These are phyloP conservation scores for Hydriomena furcata DNA, from an alignment of 2,888 invertebrate genomes.

Conservation along the genomic window DNA sequence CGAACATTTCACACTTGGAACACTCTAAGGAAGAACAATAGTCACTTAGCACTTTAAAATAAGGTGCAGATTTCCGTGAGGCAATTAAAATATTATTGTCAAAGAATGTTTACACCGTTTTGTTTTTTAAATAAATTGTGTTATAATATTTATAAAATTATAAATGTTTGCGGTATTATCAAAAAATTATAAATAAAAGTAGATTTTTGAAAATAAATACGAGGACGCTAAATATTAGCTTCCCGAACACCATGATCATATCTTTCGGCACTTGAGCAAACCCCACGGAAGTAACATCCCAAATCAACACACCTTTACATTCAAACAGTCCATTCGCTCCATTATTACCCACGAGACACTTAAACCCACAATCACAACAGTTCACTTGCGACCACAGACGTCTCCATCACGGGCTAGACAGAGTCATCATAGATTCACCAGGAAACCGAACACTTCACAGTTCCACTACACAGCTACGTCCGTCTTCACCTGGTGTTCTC, in stretches of 20 bases:
- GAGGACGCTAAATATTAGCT: conserved; percentile 15
- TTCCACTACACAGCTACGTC: conserved; percentile 3
- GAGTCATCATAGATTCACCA: too few relatives aligned
- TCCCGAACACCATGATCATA: neutral
- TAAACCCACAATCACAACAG: neutral
- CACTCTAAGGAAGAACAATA: conserved; percentile 9
- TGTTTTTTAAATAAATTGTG: conserved; percentile 1
- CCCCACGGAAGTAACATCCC: conserved; percentile 18
- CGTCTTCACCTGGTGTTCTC: too few relatives aligned
- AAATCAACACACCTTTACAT: neutral
- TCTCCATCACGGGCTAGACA: neutral
- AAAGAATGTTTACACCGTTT: neutral
- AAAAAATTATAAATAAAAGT: too few relatives aligned
- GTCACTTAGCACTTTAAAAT: conserved; percentile 21
- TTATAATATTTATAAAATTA: too few relatives aligned
- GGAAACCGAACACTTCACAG: conserved; percentile 5
- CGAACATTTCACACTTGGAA: conserved; percentile 5
- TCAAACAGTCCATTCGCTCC: neutral
- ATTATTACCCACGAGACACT: neutral
- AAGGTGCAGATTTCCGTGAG: conserved; percentile 21
- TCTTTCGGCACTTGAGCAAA: conserved; percentile 3
- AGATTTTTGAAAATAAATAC: neutral
- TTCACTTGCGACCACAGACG: neutral
- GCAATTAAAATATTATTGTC: conserved; percentile 2
- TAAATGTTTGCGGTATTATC: too few relatives aligned